phyloP scores from a whole-genome alignment of 2,888 invertebrate genomes.

The Xestoiulus laeticollis region DNA sequence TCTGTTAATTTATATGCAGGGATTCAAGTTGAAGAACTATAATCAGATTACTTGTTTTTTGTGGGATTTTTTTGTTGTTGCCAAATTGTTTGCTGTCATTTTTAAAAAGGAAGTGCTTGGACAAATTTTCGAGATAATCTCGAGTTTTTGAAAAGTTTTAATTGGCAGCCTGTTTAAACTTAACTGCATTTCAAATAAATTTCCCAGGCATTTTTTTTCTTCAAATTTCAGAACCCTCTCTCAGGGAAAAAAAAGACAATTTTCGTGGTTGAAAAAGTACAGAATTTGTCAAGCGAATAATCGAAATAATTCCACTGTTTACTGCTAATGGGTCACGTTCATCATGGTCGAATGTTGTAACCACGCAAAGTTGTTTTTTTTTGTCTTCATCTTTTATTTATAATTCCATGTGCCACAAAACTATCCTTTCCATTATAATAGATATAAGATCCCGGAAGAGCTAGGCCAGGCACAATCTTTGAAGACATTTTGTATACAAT shows the following conservation, averaged over 20 bases:
- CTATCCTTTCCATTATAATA: not conserved
- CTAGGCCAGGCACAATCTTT: not conserved
- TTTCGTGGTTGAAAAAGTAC: not conserved
- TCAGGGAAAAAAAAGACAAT: not conserved
- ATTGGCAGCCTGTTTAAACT: not conserved
- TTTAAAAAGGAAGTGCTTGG: not conserved
- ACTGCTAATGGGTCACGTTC: not conserved
- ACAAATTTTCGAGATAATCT: not conserved
- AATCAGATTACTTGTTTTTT: too few relatives aligned
- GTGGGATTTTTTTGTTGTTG: too few relatives aligned
- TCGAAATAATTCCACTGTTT: not conserved
- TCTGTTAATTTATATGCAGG: too few relatives aligned
- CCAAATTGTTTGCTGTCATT: not conserved
- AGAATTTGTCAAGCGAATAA: not conserved
- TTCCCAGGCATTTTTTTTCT: not conserved
- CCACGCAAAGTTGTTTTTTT: too few relatives aligned
- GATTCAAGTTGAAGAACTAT: too few relatives aligned
- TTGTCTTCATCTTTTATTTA: not conserved
- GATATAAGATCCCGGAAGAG: not conserved
- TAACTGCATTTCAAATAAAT: not conserved
- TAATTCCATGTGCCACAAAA: not conserved
- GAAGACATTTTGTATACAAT: not conserved
- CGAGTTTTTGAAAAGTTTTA: not conserved
- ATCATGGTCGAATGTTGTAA: not conserved
- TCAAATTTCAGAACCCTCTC: not conserved